Base-by-base conservation (phyloP, 2,113 vertebrate species). In the Penelope pileata region DNA sequence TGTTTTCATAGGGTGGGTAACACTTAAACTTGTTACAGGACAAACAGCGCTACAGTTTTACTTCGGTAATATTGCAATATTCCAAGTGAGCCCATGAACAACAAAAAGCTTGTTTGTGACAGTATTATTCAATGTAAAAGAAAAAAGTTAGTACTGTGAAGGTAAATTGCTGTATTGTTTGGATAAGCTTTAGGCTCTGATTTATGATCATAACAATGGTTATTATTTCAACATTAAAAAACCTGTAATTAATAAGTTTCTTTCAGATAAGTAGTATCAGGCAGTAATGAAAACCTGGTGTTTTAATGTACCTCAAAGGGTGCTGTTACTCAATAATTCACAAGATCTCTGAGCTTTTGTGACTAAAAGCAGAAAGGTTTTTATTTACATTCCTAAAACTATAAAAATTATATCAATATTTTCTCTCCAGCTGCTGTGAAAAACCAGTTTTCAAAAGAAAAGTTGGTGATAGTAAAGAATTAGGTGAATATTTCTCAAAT, bases 221-320 rank as follows among this genome's bases (percentile, higher is more conserved):
- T 94, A 97, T 92, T 94, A 70, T 77, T 86, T 88, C 75, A 96
- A 92, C 30, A 94, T 91, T 94, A 17, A 14, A 88, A 76, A 90
- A 29, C 1, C 19, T 75, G 15, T 94, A 96, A 94, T 98, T 97
- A 97, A 9, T 94, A 95, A 73, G n/a, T 93, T 95, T 96, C 59
- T 95, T 79, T 91, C 60, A 80, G 75, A 79, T 91, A 79, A 93
- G 59, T 70, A 74, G 64, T 72, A 68, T 91, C 95, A 48, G 14
- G 74, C 88, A 97, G 76, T 96, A 97, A 95, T 88, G 76, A 94
- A 97, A 92, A 84, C 80, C 66, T 97, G 80, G 63, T 95, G 79
- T 72, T 96, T 90, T 91, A 96, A 77, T 69, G 67, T 81, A 88
- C 87, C 84, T 95, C 54, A 40, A 69, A 95, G 67, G 60, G 56